Base-by-base conservation (phyloP, 2,797 vertebrate species). In the Peromyscus eremicus region DNA sequence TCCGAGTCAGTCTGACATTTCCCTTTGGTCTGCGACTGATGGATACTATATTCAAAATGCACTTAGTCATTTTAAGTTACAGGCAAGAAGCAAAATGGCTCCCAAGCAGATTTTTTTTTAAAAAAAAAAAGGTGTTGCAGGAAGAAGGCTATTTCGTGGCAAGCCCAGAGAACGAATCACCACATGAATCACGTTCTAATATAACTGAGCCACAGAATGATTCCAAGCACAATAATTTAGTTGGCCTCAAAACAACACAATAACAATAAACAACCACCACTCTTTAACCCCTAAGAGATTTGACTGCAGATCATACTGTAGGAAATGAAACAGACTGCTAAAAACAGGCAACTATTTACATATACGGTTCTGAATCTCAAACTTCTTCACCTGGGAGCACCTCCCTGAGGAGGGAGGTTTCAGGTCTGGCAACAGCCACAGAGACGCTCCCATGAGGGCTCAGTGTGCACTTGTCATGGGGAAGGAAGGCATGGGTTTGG, bases 41-140 rank as follows among this genome's bases (percentile, higher is more conserved):
- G 92, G 85, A 83, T 94, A 84, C 92, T 94, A 37, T 87, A 93
- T 84, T 95, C 92, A 94, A 97, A 98, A 98, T 95, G 95, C 83
- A 98, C 96, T 98, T 95, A 97, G 97, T 98, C 97, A 97, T 98
- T 98, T 98, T 96, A 97, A 98, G 97, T 97, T 97, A 98, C 95
- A 96, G 95, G 95, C 97, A 96, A 97, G 97, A 98, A 98, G 97
- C 98, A 99, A 99, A 98, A 99, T 99, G 98, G 99, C 99, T 98
- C 84, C 98, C 95, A 64, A 98, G 97, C 96, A 98, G 97, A 91
- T 70, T 97, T 89, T n/a, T n/a, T n/a, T n/a, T n/a, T n/a, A 46
- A 90, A 93, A 83, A 95, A 94, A 93, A 60, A 86, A 13, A 40
- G 68, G 73, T 97, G 85, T 97, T 98, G 97, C 98, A 98, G 96